Base-by-base conservation (phyloP, 2,888 invertebrate species). In the Lycocerus yunnanus region DNA sequence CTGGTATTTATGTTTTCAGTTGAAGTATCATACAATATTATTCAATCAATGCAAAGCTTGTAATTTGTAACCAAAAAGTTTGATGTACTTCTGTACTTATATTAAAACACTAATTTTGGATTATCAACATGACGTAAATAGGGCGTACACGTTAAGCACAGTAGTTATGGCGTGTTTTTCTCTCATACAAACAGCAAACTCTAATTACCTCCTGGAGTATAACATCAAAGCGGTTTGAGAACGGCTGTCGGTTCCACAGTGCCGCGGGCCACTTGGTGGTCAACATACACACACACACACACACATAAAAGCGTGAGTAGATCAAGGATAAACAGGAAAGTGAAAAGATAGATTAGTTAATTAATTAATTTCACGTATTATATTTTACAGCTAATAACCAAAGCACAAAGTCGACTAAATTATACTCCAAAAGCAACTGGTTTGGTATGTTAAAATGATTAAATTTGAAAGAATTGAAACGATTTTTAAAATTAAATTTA, bases 171-270 rank as follows among this genome's bases (percentile, higher is more conserved):
- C 43, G 43, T 80, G 74, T 80, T 79, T 80, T 80, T 80, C 78
- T 80, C 79, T 76, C 80, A 77, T 77, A 78, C 78, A 76, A 81
- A 80, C 79, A 74, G 78, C 74, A 79, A 81, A 81, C 78, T 80
- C 79, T 82, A 83, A 83, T 83, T 83, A 82, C 80, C 82, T 81
- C 82, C 80, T 81, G 80, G 77, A 81, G 80, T 78, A 79, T 71
- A 77, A 82, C 82, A 83, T 83, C 82, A 83, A 83, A 83, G 83
- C 80, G 81, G 80, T 82, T 81, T 79, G 78, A 73, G 77, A 79
- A 74, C 79, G 78, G 78, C 79, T 81, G 80, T 80, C 80, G 77
- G 80, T 80, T 78, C 78, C 81, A 82, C 76, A 76, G 71, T 71
- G 79, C 79, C 78, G 71, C 68, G 43, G 79, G 80, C 78, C 68